phyloP scores from a whole-genome alignment of 53 echinoderm and acorn worm species.

The Zoroaster sp. region DNA sequence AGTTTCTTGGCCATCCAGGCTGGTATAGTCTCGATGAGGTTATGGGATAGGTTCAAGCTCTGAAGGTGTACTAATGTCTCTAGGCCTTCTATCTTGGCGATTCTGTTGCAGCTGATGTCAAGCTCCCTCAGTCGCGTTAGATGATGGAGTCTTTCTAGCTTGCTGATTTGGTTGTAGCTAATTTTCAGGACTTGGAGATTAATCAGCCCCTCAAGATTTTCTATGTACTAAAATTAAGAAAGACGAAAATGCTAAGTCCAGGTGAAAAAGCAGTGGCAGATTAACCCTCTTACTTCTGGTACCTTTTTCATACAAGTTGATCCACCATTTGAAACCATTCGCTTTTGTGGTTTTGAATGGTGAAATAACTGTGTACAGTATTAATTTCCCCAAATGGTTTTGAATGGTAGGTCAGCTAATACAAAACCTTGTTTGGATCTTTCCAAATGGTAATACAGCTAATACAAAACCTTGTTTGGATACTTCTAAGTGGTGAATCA shows the following conservation, averaged over 20 bases:
- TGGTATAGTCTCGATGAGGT: conserved; percentile 87
- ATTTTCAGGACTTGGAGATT: conserved; percentile 77
- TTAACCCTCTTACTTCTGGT: too few species aligned
- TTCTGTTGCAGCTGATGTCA: conserved; percentile 89
- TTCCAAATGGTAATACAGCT: too few species aligned
- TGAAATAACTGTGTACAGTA: too few species aligned
- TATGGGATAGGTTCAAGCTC: conserved; percentile 77
- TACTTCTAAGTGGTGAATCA: too few species aligned
- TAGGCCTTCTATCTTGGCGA: conserved; percentile 80
- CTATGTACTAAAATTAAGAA: conserved; percentile 73
- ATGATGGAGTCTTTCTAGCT: conserved; percentile 77
- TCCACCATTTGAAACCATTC: too few species aligned
- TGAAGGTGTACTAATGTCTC: conserved; percentile 87
- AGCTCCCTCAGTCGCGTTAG: conserved; percentile 79
- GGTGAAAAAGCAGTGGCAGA: background rate
- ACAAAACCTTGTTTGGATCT: too few species aligned
- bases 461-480: too few species aligned
- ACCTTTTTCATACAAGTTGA: too few species aligned
- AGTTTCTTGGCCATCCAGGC: conserved; percentile 90
- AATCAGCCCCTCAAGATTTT: conserved; percentile 82
- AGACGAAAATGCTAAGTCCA: background rate
- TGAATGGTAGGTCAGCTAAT: too few species aligned
- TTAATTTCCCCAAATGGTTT: too few species aligned
- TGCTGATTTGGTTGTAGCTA: conserved; percentile 89
- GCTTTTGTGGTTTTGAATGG: too few species aligned